A percentile compares a stretch with the other conserved stretches of the same genome.
Conservation (phyloP, 2,113 vertebrate genomes). For the Pithys albifrons region DNA sequence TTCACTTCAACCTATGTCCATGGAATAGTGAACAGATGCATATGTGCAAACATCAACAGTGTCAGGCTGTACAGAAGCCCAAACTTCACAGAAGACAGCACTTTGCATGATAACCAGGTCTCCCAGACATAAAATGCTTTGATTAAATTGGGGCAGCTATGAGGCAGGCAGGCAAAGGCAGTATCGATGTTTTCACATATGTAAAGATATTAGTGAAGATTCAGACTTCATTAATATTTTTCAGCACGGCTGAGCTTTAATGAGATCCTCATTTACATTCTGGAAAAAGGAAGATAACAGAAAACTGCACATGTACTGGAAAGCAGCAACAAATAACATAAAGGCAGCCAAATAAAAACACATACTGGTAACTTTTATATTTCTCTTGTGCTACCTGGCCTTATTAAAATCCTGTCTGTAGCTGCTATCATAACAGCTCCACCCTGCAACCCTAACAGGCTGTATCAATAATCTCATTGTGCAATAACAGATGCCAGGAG, state of each 20-base stretch:
- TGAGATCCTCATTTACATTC: slow-evolving; percentile 61
- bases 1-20: background rate
- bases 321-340: slow-evolving; percentile 25
- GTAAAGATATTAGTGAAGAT: slow-evolving; percentile 51
- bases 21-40: background rate
- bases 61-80: background rate
- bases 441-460: background rate
- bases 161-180: slow-evolving; percentile 28
- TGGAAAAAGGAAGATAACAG: background rate
- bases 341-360: background rate
- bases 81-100: background rate
- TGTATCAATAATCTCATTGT: background rate
- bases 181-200: background rate
- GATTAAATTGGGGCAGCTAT: slow-evolving; percentile 49
- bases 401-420: background rate
- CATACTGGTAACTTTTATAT: background rate
- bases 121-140: background rate
- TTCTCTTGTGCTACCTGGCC: background rate
- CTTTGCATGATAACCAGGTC: background rate
- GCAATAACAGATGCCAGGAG: background rate
- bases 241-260: slow-evolving; percentile 55
- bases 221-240: slow-evolving; percentile 56
- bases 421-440: background rate
- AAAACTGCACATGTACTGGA: background rate
- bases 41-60: background rate